Percentiles rank a stretch among this genome's conserved stretches.
These are phyloP conservation scores for Cephus cinctus DNA, from an alignment of 1,140 invertebrate species.

Conservation along the genomic window DNA sequence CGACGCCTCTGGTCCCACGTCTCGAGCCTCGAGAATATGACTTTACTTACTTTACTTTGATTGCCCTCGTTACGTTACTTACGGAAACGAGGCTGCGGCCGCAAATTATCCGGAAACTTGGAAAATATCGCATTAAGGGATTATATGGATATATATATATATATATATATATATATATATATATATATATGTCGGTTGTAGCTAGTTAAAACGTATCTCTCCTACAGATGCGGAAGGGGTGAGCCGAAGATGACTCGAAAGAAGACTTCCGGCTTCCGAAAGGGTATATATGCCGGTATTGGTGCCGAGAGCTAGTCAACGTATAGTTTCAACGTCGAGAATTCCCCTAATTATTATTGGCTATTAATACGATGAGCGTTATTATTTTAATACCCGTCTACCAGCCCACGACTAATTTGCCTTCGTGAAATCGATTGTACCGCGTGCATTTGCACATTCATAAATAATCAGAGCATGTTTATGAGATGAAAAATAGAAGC, in stretches of 20 bases:
- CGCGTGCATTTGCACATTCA: slow-evolving; percentile 44
- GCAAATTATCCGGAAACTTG: slow-evolving; percentile 1
- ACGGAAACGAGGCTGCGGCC: background rate
- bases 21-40: slow-evolving; percentile 2
- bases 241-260: background rate
- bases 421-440: slow-evolving; percentile 45
- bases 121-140: slow-evolving; percentile 7
- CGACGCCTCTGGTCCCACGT: slow-evolving; percentile 1
- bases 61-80: background rate
- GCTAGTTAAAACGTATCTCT: too few relatives aligned
- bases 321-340: slow-evolving; percentile 23
- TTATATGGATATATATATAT: too few relatives aligned
- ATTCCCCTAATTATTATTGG: slow-evolving; percentile 54
- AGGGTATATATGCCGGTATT: background rate
- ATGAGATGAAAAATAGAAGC: slow-evolving; percentile 35
- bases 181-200: too few relatives aligned
- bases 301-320: background rate
- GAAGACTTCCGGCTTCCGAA: background rate
- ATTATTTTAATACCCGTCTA: slow-evolving; percentile 52
- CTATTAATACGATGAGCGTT: slow-evolving; percentile 51
- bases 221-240: too few relatives aligned
- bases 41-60: slow-evolving; percentile 6
- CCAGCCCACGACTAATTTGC: slow-evolving; percentile 45
- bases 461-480: slow-evolving; percentile 47
- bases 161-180: too few relatives aligned